Percentiles rank a stretch among this genome's conserved stretches.
Evolutionary conservation across 1,140 invertebrate genomes (phyloP).

Genomic region (Anastrepha obliqua): DNA sequence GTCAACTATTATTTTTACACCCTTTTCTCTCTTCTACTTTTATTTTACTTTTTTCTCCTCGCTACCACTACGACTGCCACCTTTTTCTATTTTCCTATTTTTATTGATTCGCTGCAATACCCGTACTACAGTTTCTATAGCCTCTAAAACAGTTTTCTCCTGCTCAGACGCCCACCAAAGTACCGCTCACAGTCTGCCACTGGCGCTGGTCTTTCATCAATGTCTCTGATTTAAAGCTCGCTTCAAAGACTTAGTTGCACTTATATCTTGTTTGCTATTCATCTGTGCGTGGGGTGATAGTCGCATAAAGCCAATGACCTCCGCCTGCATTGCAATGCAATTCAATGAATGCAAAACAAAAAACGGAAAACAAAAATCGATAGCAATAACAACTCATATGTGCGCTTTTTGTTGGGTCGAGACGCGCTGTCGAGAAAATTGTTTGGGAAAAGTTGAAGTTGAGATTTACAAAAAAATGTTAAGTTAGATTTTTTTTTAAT

Average conservation of each 20-base stretch:
- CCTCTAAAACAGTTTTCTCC: too few relatives aligned
- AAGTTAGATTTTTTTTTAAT: too few relatives aligned
- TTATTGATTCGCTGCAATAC: too few relatives aligned
- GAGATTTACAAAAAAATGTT: neutral
- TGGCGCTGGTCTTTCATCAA: neutral
- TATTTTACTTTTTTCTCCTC: too few relatives aligned
- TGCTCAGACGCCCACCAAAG: too few relatives aligned
- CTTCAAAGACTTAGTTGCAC: neutral
- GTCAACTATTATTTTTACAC: too few relatives aligned
- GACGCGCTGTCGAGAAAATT: neutral
- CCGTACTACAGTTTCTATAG: too few relatives aligned
- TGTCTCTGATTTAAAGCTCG: neutral
- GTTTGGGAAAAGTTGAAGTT: neutral
- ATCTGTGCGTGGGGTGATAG: neutral
- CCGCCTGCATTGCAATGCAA: neutral
- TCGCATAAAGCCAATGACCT: neutral
- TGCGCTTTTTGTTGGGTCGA: neutral
- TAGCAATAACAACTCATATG: conserved; percentile 2
- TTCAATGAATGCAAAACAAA: neutral
- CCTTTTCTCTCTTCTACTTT: too few relatives aligned
- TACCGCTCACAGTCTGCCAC: neutral
- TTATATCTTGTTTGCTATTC: too few relatives aligned
- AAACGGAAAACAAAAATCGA: neutral
- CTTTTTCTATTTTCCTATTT: too few relatives aligned
- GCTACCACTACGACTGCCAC: too few relatives aligned